Conservation (phyloP, 2,113 vertebrate species). For the Crotalus tigris region DNA sequence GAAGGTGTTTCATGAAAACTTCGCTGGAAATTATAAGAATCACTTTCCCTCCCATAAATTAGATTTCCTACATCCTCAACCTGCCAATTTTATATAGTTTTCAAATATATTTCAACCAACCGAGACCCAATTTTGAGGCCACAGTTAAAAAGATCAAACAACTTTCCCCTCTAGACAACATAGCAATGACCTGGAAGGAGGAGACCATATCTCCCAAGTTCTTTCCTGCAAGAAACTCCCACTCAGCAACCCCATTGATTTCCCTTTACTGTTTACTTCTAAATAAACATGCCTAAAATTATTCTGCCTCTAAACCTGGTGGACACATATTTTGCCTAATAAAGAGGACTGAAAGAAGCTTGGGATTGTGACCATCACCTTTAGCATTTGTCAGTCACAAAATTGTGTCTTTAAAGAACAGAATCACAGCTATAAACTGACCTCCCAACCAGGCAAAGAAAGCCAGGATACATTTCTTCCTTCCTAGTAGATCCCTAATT, state of each 20-base stretch:
- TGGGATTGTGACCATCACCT: background rate
- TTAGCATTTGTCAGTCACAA: background rate
- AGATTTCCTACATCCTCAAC: background rate
- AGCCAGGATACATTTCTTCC: background rate
- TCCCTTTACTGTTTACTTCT: background rate
- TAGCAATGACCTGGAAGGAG: background rate
- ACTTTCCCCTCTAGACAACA: background rate
- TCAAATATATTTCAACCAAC: background rate
- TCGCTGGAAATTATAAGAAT: background rate
- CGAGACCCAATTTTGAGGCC: background rate
- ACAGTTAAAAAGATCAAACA: background rate
- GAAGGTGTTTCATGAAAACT: background rate
- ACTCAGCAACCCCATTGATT: background rate
- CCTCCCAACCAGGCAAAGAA: background rate
- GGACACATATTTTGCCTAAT: background rate
- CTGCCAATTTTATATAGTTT: background rate
- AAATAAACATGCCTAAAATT: background rate
- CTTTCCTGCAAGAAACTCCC: background rate
- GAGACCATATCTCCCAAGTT: background rate
- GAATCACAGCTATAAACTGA: background rate
- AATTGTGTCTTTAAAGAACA: background rate
- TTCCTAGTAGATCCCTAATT: background rate
- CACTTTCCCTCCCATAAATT: background rate
- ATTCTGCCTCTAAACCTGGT: background rate
- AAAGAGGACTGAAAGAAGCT: background rate